phyloP scores from a whole-genome alignment of 2,797 vertebrate species.

The Salarias fasciatus region DNA sequence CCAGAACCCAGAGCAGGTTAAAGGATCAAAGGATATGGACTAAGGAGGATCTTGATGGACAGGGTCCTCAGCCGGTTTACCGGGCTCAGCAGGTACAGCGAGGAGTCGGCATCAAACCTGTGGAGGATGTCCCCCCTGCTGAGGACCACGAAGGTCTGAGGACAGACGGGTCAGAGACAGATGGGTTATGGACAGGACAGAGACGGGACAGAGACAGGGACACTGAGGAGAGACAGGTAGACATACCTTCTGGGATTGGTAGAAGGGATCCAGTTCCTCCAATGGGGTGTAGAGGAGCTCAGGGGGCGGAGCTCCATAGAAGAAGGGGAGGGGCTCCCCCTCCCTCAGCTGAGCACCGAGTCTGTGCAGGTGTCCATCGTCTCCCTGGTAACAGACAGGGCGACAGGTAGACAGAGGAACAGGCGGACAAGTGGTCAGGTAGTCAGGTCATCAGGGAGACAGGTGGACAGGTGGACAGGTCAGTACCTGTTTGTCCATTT shows the following conservation, averaged over 20 bases:
- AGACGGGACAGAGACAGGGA: not conserved
- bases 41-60: constrained; percentile 89
- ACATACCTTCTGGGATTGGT: constrained; percentile 87
- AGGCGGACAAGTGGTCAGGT: too few relatives aligned
- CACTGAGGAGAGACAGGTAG: not conserved
- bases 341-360: constrained; percentile 86
- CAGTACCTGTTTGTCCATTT: constrained; percentile 29
- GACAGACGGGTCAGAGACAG: not conserved
- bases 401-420: too few relatives aligned
- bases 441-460: too few relatives aligned
- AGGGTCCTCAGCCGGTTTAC: constrained; percentile 82
- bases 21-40: constrained; percentile 97
- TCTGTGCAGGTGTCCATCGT: constrained; percentile 53
- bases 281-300: constrained; percentile 86
- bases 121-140: constrained; percentile 89
- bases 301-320: constrained; percentile 86
- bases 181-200: not conserved
- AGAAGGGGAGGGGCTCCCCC: constrained; percentile 88
- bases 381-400: too few relatives aligned
- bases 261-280: constrained; percentile 93
- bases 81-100: constrained; percentile 87
- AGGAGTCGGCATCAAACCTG: constrained; percentile 88
- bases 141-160: constrained; percentile 92
- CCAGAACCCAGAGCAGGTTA: too few relatives aligned
- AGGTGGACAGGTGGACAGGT: not conserved